Evolutionary conservation across 2,888 invertebrate genomes (phyloP), one percentile per base, ranked within the genome.

Genomic region (Cecidostiba fungosa): DNA sequence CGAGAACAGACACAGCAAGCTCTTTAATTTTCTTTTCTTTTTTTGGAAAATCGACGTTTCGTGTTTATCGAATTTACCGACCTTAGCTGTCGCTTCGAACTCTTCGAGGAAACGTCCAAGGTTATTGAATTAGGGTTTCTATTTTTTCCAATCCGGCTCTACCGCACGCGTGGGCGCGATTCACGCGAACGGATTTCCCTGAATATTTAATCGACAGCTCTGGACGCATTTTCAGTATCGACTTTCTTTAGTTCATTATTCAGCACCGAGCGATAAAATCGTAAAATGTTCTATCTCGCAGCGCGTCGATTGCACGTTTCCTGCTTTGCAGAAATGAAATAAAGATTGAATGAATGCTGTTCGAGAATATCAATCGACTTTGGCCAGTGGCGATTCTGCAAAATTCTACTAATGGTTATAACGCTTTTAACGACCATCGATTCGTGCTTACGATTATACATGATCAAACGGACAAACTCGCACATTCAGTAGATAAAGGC

Each of bases 31-130:
- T n/a, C 76, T 19, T 36, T 76, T 4, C 29, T 47, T 32, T 66
- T 47, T 70, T 29, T 59, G 73, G 59, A 59, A 73, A 73, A 81
- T 73, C 62, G 73, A 43, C 32, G 72, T 59, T 73, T 43, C 59
- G 81, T 50, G 82, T 76, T 76, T 54, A 69, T 76, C 76, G 69
- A 14, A 69, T 81, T 74, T 43, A 62, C 32, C 80, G 50, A 26
- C 12, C 77, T 50, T 36, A 14, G 29, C 29, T 1, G 14, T 50
- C 50, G 29, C n/a, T n/a, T 79, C 69, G 69, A 77, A 43, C 3
- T 54, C 32, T 43, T 32, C 14, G 12, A 32, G 69, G 16, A 10
- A 59, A 59, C 12, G 43, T 3, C 29, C 43, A 14, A 72, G 36
- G 69, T 29, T n/a, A 72, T 80, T 80, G 29, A 54, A 78, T 78